Base-by-base conservation (phyloP, 2,797 vertebrate species). In the Galaxias olidus region DNA sequence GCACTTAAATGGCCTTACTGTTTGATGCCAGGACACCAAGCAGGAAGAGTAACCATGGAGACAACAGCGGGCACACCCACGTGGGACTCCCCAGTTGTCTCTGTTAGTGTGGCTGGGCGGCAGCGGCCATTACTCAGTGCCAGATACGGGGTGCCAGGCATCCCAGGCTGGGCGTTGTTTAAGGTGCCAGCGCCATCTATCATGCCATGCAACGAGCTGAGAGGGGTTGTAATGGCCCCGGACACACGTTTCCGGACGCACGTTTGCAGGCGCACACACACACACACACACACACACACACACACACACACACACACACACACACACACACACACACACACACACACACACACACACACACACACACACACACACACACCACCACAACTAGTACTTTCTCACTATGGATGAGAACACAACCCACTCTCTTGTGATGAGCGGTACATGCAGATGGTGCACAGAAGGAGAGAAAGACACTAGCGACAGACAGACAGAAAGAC, bases 151-250 rank as follows among this genome's bases (percentile, higher is more conserved):
- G 82, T 75, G 86, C 84, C 84, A 84, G 84, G 76, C 74, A 30
- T 86, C 79, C 79, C 42, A 51, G 74, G 74, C 77, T 87, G 85
- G 83, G 72, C 75, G 86, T 85, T 88, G 86, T 85, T 91, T 89
- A 90, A 90, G 82, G 77, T 76, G 71, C 78, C 77, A 63, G 51
- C 70, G 84, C 66, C 82, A 88, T 91, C 86, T 83, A 88, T 91
- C 88, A 90, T 86, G 85, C 88, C 89, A 87, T 87, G 86, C 89
- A 92, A 90, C 88, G 89, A 91, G 89, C 87, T 87, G 83, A 87
- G 81, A 88, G 83, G 78, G 84, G 86, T 82, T 78, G 74, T 68
- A 82, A 83, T 79, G 75, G 67, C 77, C 73, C 49, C 18, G 69
- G 79, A 59, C 64, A 71, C 49, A 45, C 6, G 17, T n/a, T n/a